Evolutionary conservation across 1,140 invertebrate genomes (phyloP).

Genomic region (Coenobita brevimanus): DNA sequence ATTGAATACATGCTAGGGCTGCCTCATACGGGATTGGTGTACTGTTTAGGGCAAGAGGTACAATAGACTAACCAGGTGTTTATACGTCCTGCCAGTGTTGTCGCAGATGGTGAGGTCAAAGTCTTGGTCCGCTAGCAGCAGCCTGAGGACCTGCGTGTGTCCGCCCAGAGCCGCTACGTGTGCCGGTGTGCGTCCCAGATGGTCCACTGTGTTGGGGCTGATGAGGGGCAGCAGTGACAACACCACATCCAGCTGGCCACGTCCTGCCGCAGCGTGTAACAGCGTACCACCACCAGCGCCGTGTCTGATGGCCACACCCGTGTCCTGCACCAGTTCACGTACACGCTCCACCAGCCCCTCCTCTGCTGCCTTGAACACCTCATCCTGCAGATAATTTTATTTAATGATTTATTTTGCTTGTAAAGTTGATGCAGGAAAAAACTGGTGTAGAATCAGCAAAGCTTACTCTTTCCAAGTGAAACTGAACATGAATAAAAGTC

Average conservation of each 20-base stretch:
- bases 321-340: conserved; percentile 1
- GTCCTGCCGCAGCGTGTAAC: conserved; percentile 11
- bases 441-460: no score
- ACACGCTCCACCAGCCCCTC: neutral
- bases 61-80: neutral
- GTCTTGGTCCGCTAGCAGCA: neutral
- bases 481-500: no score
- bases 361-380: conserved; percentile 6
- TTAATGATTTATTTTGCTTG: no score
- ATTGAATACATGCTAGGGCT: no score
- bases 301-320: neutral
- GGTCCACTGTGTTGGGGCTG: neutral
- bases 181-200: neutral
- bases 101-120: conserved; percentile 6
- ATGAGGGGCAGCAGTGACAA: neutral
- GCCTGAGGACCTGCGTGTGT: conserved; percentile 19
- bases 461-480: no score
- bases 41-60: no score
- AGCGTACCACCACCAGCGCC: neutral
- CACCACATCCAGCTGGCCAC: neutral
- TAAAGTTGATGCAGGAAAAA: no score
- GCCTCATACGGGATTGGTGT: no score
- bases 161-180: conserved; percentile 1
- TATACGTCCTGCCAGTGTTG: neutral
- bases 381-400: no score